These are phyloP conservation scores for Tachypleus tridentatus DNA, from an alignment of 1,140 invertebrate species.

Conservation along the genomic window DNA sequence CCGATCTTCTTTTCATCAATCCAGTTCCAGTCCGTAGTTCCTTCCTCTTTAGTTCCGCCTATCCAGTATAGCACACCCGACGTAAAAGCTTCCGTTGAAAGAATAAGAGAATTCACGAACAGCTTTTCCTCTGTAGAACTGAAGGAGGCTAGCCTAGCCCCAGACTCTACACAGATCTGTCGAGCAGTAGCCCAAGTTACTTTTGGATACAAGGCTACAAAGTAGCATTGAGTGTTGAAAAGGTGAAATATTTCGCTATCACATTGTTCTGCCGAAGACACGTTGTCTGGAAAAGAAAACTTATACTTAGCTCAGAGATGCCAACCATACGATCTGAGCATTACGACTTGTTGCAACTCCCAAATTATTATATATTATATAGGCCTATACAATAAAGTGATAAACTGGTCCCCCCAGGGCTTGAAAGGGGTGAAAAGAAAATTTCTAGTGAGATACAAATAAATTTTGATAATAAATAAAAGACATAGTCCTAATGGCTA, in stretches of 20 bases:
- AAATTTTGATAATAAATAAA: no score
- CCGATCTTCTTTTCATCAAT: slow-evolving; percentile 36
- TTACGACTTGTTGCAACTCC: no score
- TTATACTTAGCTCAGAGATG: no score
- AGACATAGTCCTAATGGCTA: no score
- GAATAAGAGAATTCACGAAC: slow-evolving; percentile 48
- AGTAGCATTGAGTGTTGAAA: slow-evolving; percentile 41
- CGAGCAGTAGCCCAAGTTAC: slow-evolving; percentile 57
- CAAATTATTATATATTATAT: no score
- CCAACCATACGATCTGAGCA: no score
- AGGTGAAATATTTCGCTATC: slow-evolving; percentile 21
- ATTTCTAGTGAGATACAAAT: no score
- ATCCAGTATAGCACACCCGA: slow-evolving; percentile 55
- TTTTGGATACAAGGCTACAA: slow-evolving; percentile 55
- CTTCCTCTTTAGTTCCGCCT: slow-evolving; percentile 34
- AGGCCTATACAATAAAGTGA: no score
- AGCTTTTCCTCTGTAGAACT: slow-evolving; percentile 29
- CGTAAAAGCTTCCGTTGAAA: slow-evolving; percentile 50
- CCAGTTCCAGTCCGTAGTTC: slow-evolving; percentile 39
- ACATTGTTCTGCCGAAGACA: neutral
- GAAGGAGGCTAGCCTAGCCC: slow-evolving; percentile 25
- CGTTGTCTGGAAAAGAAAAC: no score
- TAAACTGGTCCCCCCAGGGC: no score
- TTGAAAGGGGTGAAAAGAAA: no score
- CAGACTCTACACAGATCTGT: slow-evolving; percentile 53